Evolutionary conservation across 2,797 vertebrate genomes (phyloP).

Genomic region (Poecilia wingei): DNA sequence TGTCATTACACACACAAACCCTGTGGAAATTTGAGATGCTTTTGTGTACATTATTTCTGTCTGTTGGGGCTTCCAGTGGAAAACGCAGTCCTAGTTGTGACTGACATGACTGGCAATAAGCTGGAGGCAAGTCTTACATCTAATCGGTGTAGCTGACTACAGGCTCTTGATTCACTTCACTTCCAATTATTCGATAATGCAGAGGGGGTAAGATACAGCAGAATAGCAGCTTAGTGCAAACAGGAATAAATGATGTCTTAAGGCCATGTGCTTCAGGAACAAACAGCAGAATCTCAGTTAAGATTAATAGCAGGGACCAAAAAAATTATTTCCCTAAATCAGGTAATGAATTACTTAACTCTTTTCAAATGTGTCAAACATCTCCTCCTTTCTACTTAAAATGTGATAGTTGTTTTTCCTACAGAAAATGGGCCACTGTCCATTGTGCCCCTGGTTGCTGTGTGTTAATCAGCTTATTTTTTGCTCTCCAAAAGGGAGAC

Average conservation of each 20-base stretch:
- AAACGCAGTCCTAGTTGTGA: slow-evolving; percentile 31
- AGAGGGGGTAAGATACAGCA: slow-evolving; percentile 10
- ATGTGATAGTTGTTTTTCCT: slow-evolving; percentile 23
- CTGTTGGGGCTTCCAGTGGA: slow-evolving; percentile 14
- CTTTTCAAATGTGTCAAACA: slow-evolving; percentile 13
- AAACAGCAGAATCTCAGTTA: slow-evolving; percentile 14
- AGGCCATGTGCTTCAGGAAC: slow-evolving; percentile 20
- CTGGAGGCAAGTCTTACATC: slow-evolving; percentile 37
- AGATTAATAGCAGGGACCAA: neutral
- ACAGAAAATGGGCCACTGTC: slow-evolving; percentile 35
- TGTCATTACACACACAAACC: neutral
- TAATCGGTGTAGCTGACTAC: slow-evolving; percentile 45
- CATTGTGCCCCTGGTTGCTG: slow-evolving; percentile 19
- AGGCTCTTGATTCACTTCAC: slow-evolving; percentile 31
- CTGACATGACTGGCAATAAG: slow-evolving; percentile 39
- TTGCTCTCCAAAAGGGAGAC: slow-evolving; percentile 28
- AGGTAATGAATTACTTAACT: slow-evolving; percentile 8
- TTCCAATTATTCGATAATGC: slow-evolving; percentile 43
- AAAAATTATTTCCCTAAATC: slow-evolving; percentile 7
- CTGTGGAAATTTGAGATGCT: neutral
- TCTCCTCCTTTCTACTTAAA: slow-evolving; percentile 3
- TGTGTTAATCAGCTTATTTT: slow-evolving; percentile 52
- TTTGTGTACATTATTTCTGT: slow-evolving; percentile 32
- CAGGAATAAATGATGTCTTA: slow-evolving; percentile 7
- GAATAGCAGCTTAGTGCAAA: slow-evolving; percentile 10